Conservation (phyloP, 2,113 vertebrate genomes). For the Poecile atricapillus region DNA sequence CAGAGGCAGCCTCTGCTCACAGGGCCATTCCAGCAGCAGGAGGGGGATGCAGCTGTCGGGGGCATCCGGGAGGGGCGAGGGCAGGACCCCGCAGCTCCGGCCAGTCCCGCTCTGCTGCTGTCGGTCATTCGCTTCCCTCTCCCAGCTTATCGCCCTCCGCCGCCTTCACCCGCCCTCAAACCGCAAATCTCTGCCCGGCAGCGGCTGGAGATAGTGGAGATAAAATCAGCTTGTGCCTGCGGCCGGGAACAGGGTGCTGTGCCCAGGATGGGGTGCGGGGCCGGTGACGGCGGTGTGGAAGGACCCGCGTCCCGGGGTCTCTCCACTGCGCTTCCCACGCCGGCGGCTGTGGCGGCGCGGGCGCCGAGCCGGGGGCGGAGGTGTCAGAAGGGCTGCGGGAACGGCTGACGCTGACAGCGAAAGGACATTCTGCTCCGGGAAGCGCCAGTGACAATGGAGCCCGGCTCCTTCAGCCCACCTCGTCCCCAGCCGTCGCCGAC, state of each 20-base stretch:
- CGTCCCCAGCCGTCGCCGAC: background rate
- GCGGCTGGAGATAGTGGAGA: background rate
- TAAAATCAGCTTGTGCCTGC: background rate
- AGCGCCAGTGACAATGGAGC: background rate
- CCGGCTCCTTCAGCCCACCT: background rate
- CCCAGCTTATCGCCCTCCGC: background rate
- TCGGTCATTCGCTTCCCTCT: background rate
- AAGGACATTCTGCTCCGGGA: background rate
- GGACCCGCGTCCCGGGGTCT: rapidly evolving
- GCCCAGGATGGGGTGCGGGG: background rate
- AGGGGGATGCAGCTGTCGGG: background rate
- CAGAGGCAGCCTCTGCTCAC: background rate
- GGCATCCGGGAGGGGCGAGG: background rate
- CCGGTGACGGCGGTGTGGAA: rapidly evolving
- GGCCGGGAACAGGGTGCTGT: rapidly evolving
- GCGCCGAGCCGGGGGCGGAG: background rate
- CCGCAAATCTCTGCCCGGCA: conserved; percentile 28
- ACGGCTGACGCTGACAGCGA: background rate
- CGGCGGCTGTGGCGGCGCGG: background rate
- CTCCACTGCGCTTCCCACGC: rapidly evolving
- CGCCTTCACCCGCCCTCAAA: background rate
- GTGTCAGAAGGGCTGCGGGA: background rate
- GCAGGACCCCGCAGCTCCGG: background rate
- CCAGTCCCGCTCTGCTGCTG: background rate
- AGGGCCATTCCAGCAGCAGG: background rate